Conservation (phyloP, 1,140 invertebrate species). For the Drosophila nikananu region DNA sequence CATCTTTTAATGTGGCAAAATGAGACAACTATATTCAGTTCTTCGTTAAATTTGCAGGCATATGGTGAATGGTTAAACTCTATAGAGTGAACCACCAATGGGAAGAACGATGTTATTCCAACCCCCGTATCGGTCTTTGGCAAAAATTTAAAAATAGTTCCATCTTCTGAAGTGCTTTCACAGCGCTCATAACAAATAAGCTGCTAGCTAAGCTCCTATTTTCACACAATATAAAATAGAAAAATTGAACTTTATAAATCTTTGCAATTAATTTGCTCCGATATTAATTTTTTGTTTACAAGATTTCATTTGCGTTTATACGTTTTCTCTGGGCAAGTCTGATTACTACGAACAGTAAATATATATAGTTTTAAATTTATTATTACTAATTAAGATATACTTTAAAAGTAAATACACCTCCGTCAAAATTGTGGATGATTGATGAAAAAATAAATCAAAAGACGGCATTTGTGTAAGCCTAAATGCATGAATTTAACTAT, state of each 20-base stretch:
- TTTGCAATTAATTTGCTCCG: conserved; percentile 39
- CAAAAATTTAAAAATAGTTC: conserved; percentile 59
- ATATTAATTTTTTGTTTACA: background rate
- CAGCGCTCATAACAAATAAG: conserved; percentile 49
- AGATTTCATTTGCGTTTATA: background rate
- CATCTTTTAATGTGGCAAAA: conserved; percentile 10
- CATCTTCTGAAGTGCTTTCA: conserved; percentile 58
- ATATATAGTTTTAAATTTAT: too few species aligned
- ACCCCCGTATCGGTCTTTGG: conserved; percentile 47
- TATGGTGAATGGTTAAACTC: conserved; percentile 21
- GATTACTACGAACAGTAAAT: too few species aligned
- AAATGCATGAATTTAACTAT: too few species aligned
- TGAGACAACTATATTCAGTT: conserved; percentile 36
- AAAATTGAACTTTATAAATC: conserved; percentile 41
- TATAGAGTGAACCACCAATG: conserved; percentile 49
- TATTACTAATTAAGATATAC: too few species aligned
- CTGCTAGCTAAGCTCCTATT: conserved; percentile 66
- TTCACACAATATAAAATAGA: conserved; percentile 69
- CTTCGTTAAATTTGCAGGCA: conserved; percentile 7
- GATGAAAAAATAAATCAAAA: too few species aligned
- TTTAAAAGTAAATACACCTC: too few species aligned
- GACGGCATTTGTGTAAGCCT: too few species aligned
- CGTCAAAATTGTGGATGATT: too few species aligned
- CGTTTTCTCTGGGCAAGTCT: background rate
- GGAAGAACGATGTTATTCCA: conserved; percentile 43